A percentile compares a stretch with the other conserved stretches of the same genome.
These are phyloP conservation scores for Notocelia uddmanniana DNA, from an alignment of 2,888 invertebrate genomes.

Conservation along the genomic window DNA sequence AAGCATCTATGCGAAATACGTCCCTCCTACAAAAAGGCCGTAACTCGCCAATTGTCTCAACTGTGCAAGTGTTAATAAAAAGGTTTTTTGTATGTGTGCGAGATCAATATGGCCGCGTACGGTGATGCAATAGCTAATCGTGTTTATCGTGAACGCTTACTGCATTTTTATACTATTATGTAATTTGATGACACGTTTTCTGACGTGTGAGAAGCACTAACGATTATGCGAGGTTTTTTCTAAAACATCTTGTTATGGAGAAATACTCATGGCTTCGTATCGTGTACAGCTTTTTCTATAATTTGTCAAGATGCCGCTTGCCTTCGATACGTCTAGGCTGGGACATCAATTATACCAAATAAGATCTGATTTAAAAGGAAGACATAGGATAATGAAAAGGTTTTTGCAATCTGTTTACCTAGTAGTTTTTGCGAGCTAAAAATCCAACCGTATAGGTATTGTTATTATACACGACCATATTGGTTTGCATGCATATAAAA, in stretches of 20 bases:
- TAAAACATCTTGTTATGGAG: background rate
- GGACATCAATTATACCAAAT: no score
- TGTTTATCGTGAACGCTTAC: slow-evolving; percentile 72
- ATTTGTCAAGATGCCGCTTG: no score
- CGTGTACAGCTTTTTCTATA: no score
- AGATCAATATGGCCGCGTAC: slow-evolving; percentile 52
- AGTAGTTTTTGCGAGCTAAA: no score
- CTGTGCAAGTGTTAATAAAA: slow-evolving; percentile 47
- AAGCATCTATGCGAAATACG: slow-evolving; percentile 7
- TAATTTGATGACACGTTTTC: slow-evolving; percentile 51
- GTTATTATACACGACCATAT: no score
- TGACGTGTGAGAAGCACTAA: slow-evolving; percentile 2
- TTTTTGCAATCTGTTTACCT: no score
- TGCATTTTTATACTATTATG: slow-evolving; percentile 71
- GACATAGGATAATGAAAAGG: no score
- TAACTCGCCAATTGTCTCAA: slow-evolving; percentile 42
- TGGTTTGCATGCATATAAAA: background rate
- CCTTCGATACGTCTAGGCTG: no score
- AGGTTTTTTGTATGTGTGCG: slow-evolving; percentile 45
- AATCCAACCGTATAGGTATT: no score
- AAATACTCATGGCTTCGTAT: no score
- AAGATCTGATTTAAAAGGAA: no score
- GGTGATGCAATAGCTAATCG: slow-evolving; percentile 78
- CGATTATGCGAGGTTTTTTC: background rate
- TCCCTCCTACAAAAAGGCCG: slow-evolving; percentile 16